Evolutionary conservation across 2,113 vertebrate species (phyloP), one percentile per base, ranked within the genome.

Genomic region (Chamaetylas fuelleborni): DNA sequence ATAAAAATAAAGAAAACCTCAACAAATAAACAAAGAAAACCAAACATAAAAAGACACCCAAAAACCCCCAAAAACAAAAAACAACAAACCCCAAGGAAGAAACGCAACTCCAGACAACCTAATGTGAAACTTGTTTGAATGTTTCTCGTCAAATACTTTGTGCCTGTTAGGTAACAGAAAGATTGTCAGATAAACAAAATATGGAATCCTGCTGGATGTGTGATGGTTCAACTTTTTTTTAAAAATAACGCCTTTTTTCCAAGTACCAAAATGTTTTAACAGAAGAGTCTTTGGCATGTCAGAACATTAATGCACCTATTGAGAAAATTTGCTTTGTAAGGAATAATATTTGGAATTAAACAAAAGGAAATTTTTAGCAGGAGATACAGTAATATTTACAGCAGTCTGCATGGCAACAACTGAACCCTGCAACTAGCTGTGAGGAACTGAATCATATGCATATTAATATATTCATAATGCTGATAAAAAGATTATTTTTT

Each of bases 401-500:
- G 38, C 47, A 70, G 34, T 23, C 31, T 92, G n/a, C 31, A 69
- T 61, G 25, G 50, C 24, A 88, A 53, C 26, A 69, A 50, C 24
- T 58, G 45, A 88, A 88, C 65, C 34, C 51, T 78, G 67, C 12
- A 83, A 56, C 53, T 24, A 79, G 45, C 25, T 81, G 20, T 29
- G 29, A 43, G 20, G 17, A 93, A 13, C 31, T 69, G 18, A 88
- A 34, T 65, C 53, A 47, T 76, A 74, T 34, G 12, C 31, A 23
- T 36, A 82, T 56, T 89, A 93, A 73, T 86, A 95, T 67, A 72
- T 50, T 81, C 17, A 91, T 69, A 81, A 71, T 67, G 9, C 19
- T 25, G 61, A 48, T 71, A 74, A 88, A 96, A 62, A n/a, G 51
- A 83, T 94, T 90, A 54, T 72, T 88, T 91, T 78, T 93, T 70